phyloP scores from a whole-genome alignment of 2,113 vertebrate species.

The Pipa parva region DNA sequence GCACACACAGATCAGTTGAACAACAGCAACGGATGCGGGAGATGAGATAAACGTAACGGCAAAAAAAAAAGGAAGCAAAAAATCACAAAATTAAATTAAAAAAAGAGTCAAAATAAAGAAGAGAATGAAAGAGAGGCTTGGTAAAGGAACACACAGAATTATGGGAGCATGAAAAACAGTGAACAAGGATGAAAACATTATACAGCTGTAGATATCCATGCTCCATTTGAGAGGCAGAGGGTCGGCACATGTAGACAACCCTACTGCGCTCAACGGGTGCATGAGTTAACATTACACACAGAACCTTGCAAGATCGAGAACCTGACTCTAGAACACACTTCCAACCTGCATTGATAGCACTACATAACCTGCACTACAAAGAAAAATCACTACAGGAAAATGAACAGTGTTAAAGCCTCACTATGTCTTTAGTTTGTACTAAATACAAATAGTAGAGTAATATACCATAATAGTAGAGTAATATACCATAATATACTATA shows the following conservation, averaged over 20 bases:
- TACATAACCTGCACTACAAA: too few species aligned
- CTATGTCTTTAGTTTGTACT: too few species aligned
- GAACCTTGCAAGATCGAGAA: slow-evolving; percentile 48
- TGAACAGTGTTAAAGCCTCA: too few species aligned
- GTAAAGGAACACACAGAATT: slow-evolving; percentile 55
- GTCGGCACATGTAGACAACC: not conserved
- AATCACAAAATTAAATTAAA: slow-evolving; percentile 36
- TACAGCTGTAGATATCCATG: slow-evolving; percentile 52
- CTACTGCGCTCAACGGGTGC: not conserved
- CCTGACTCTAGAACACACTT: slow-evolving; percentile 7
- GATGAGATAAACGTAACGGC: slow-evolving; percentile 2
- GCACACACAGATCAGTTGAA: slow-evolving; percentile 68
- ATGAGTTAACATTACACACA: slow-evolving; percentile 55
- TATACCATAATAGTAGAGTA: too few species aligned
- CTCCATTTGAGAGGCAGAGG: not conserved
- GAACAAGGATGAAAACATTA: slow-evolving; percentile 60
- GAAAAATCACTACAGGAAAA: too few species aligned
- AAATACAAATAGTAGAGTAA: too few species aligned
- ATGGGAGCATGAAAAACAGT: slow-evolving; percentile 62
- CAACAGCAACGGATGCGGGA: slow-evolving; percentile 56
- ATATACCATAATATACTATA: too few species aligned
- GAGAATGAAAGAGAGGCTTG: slow-evolving; percentile 56
- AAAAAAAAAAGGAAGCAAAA: slow-evolving; percentile 41
- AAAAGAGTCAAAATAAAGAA: slow-evolving; percentile 45
- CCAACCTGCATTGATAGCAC: slow-evolving; percentile 6